These are phyloP conservation scores for Cherax destructor DNA, from an alignment of 1,140 invertebrate species.

Conservation along the genomic window DNA sequence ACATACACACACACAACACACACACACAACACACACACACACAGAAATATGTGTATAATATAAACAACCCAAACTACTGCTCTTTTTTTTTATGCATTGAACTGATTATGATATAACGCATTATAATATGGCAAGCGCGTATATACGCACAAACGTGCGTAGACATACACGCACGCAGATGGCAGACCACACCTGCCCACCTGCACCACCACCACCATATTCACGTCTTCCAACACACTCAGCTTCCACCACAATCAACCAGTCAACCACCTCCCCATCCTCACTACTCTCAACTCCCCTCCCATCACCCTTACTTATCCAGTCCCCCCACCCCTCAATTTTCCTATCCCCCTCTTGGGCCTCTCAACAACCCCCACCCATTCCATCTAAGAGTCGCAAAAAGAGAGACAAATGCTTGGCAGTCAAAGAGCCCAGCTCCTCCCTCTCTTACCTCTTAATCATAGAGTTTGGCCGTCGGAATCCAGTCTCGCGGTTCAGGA, in stretches of 20 bases:
- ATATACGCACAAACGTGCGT: too few relatives aligned
- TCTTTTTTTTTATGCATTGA: too few relatives aligned
- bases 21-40: too few relatives aligned
- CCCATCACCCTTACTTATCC: neutral
- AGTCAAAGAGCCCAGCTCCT: constrained; percentile 16
- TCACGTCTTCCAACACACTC: neutral
- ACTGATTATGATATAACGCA: too few relatives aligned
- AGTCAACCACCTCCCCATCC: neutral
- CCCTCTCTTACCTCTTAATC: constrained; percentile 62
- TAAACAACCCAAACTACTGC: too few relatives aligned
- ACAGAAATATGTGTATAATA: too few relatives aligned
- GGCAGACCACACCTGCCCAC: neutral
- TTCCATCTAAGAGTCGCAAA: constrained; percentile 58
- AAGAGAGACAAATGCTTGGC: constrained; percentile 59
- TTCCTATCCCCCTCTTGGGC: neutral
- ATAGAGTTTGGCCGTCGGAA: constrained; percentile 55
- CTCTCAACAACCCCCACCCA: neutral
- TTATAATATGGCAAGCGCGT: too few relatives aligned
- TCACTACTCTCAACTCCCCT: neutral
- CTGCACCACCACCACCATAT: neutral
- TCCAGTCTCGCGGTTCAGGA: constrained; percentile 51
- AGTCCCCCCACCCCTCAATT: neutral
- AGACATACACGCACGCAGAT: too few relatives aligned
- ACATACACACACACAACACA: neutral
- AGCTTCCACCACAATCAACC: too few relatives aligned